Evolutionary conservation across 2,113 vertebrate genomes (phyloP).

Genomic region (Percopsis transmontana): DNA sequence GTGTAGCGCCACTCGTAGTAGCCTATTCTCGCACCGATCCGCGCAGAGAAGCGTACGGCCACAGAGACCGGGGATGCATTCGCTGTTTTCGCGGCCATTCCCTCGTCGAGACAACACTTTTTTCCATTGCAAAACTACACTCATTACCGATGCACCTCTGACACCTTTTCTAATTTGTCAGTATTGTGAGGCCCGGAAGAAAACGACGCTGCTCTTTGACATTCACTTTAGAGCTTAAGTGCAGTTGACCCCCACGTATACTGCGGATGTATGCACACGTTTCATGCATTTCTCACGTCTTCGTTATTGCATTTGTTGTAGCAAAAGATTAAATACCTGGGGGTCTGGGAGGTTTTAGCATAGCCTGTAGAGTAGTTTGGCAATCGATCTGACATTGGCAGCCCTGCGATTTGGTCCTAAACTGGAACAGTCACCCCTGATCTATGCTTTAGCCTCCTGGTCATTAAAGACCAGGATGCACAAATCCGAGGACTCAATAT

Average conservation of each 20-base stretch:
- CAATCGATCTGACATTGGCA: slow-evolving; percentile 64
- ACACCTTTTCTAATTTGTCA: slow-evolving; percentile 24
- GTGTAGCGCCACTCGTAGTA: slow-evolving; percentile 60
- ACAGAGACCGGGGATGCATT: slow-evolving; percentile 34
- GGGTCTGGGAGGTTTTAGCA: slow-evolving; percentile 25
- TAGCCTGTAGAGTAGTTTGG: slow-evolving; percentile 35
- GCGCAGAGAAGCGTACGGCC: slow-evolving; percentile 31
- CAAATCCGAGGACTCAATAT: slow-evolving; percentile 30
- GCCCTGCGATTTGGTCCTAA: slow-evolving; percentile 65
- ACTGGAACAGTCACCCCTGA: slow-evolving; percentile 54
- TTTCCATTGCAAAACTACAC: slow-evolving; percentile 36
- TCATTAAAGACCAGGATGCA: slow-evolving; percentile 47
- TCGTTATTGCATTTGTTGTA: slow-evolving; percentile 35
- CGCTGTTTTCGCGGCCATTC: slow-evolving; percentile 51
- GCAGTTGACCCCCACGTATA: slow-evolving; percentile 5
- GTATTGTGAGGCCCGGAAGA: neutral
- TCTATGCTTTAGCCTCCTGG: slow-evolving; percentile 39
- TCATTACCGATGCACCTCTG: slow-evolving; percentile 34
- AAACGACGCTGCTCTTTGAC: slow-evolving; percentile 9
- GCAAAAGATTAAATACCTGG: slow-evolving; percentile 29
- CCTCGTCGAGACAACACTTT: slow-evolving; percentile 44
- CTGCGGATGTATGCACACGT: slow-evolving; percentile 23
- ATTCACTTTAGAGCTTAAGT: slow-evolving; percentile 11
- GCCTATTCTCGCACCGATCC: slow-evolving; percentile 43
- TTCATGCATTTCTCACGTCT: slow-evolving; percentile 1